Base-by-base conservation (phyloP, 2,888 invertebrate species). In the Neocrepidodera transversa region DNA sequence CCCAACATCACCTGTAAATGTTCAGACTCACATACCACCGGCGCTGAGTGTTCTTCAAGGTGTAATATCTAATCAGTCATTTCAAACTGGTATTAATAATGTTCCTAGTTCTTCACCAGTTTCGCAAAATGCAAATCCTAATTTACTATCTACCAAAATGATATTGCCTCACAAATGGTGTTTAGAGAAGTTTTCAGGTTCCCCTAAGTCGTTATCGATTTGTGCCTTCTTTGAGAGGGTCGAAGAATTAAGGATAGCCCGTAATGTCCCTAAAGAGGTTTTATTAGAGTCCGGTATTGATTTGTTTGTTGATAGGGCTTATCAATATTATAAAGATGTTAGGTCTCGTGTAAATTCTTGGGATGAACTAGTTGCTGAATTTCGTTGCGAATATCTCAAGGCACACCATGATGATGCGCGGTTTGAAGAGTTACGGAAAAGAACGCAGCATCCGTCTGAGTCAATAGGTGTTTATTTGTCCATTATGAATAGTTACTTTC, bases 251-350 rank as follows among this genome's bases (percentile, higher is more conserved):
- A 1, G 30, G 4, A 13, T 53, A 3, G 53, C 43, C 2, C 13
- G 53, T 1, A 20, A 28, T 11, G 32, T 53, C 10, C 17, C 16
- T 10, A 13, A 2, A 3, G 43, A 53, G 16, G 13, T 43, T 1
- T 30, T 53, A 14, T 43, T 53, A n/a, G 43, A 53, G n/a, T 42
- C 53, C n/a, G n/a, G n/a, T n/a, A n/a, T n/a, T n/a, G 53, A 40
- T n/a, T n/a, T n/a, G n/a, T n/a, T n/a, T n/a, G n/a, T n/a, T n/a
- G 40, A 40, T 10, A 17, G 8, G n/a, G 40, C 40, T 1, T 40
- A 40, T 40, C n/a, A n/a, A n/a, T n/a, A n/a, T n/a, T n/a, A n/a
- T n/a, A n/a, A n/a, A n/a, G n/a, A n/a, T n/a, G n/a, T 10, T n/a
- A n/a, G n/a, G n/a, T n/a, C n/a, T n/a, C n/a, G n/a, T n/a, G n/a